These are phyloP conservation scores for Centropus bengalensis DNA, from an alignment of 2,113 vertebrate species.

Conservation along the genomic window DNA sequence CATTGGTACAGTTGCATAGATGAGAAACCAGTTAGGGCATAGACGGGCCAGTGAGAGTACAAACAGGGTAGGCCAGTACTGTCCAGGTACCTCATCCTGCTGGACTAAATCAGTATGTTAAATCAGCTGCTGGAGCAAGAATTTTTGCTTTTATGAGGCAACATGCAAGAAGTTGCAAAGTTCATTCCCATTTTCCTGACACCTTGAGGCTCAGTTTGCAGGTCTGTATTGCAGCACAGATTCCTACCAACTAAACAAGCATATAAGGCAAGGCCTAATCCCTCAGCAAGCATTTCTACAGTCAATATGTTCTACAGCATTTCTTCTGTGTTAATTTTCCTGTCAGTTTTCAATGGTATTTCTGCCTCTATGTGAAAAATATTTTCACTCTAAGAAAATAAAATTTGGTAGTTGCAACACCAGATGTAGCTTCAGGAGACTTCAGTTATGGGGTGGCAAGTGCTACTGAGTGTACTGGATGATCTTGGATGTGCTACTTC, in stretches of 20 bases:
- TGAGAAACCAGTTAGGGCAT: background rate
- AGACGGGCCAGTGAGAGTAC: fast-evolving
- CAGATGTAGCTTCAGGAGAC: background rate
- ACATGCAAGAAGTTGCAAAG: background rate
- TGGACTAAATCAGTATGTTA: background rate
- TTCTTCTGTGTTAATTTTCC: conserved; percentile 2
- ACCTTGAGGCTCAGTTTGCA: background rate
- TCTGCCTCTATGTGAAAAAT: conserved; percentile 1
- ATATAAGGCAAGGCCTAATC: background rate
- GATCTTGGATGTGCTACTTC: background rate
- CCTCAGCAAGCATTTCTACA: background rate
- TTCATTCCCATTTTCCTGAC: background rate
- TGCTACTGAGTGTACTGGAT: background rate
- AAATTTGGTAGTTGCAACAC: background rate
- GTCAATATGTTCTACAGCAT: background rate
- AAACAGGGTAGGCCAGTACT: background rate
- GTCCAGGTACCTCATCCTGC: background rate
- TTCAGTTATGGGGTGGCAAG: background rate
- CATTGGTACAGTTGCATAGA: background rate
- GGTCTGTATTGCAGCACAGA: background rate
- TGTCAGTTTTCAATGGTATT: conserved; percentile 29
- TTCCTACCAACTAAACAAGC: conserved; percentile 23
- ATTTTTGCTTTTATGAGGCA: background rate
- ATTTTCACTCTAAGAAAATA: background rate
- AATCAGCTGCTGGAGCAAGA: background rate